Evolutionary conservation across 2,888 invertebrate genomes (phyloP).

Genomic region (Pecten maximus): DNA sequence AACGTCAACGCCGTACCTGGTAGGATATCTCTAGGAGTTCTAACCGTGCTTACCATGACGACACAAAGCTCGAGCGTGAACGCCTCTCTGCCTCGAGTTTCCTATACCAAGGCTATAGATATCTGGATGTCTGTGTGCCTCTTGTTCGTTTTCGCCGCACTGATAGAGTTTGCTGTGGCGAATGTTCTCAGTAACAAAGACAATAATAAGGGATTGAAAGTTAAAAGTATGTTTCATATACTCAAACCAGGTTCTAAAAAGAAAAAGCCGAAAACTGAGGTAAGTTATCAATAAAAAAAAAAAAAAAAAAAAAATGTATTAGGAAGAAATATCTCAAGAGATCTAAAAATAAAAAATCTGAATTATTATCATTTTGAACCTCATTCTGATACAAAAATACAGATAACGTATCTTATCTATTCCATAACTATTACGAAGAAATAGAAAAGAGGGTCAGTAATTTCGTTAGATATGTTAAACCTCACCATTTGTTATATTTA

Average conservation of each 20-base stretch:
- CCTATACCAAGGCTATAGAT: constrained; percentile 98
- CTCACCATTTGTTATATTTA: not conserved
- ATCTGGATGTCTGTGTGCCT: constrained; percentile 99
- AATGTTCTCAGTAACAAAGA: constrained; percentile 98
- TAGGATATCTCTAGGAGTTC: constrained; percentile 71
- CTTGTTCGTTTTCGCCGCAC: constrained; percentile 98
- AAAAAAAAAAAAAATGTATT: not conserved
- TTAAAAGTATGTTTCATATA: constrained; percentile 58
- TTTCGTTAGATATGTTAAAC: not conserved
- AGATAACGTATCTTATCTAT: too few relatives aligned
- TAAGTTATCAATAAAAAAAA: not conserved
- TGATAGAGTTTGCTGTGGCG: constrained; percentile 98
- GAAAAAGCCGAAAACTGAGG: constrained; percentile 53
- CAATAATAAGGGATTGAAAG: constrained; percentile 84
- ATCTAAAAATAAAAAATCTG: not conserved
- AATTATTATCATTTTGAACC: too few relatives aligned
- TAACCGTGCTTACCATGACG: constrained; percentile 74
- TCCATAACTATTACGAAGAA: not conserved
- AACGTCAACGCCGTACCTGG: constrained; percentile 74
- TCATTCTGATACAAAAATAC: not conserved
- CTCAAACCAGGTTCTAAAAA: constrained; percentile 64
- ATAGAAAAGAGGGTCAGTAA: not conserved
- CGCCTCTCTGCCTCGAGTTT: constrained; percentile 89
- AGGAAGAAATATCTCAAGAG: not conserved
- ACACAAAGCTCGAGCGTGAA: constrained; percentile 74